Base-by-base conservation (phyloP, 2,113 vertebrate genomes). In the Solea solea region DNA sequence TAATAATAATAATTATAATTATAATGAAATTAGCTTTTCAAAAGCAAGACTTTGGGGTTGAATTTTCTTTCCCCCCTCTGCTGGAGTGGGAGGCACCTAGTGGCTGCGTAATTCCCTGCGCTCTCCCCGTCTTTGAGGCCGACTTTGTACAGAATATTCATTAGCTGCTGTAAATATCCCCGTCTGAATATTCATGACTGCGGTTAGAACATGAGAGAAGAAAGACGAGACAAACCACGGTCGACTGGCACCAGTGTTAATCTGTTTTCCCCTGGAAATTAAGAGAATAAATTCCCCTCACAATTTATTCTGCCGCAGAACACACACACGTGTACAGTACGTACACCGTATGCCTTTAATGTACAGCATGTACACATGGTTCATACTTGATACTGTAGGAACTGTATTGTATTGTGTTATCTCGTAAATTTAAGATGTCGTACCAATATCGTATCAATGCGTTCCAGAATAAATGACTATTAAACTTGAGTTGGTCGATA, bases 111-210 rank as follows among this genome's bases (percentile, higher is more conserved):
- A 82, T 64, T 83, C 78, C 78, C 85, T 27, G 40, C 10, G 42
- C 76, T 72, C 3, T 1, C 64, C 67, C 74, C 39, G 82, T 83
- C 81, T 80, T 62, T 56, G 15, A 49, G 69, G 69, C 65, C 74
- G 74, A 84, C 61, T 73, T 74, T 69, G 58, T 70, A 53, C 56
- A 63, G 83, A 86, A 83, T 84, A 77, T 79, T 85, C 77, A 89
- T 87, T 58, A 81, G 76, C 60, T 48, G 53, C 72, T 74, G 69
- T 74, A 83, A 89, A 86, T 82, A 78, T 67, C 66, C 45, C 52
- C 41, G 40, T 68, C 45, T 86, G 76, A 82, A 91, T 91, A 91
- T 91, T 88, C 75, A 89, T 88, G 74, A 81, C 57, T 66, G 45
- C 14, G 14, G 78, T 82, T 71, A 75, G 67, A 86, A 85, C 69